Conservation (phyloP, 2,113 vertebrate species). For the Leptodactylus fuscus region DNA sequence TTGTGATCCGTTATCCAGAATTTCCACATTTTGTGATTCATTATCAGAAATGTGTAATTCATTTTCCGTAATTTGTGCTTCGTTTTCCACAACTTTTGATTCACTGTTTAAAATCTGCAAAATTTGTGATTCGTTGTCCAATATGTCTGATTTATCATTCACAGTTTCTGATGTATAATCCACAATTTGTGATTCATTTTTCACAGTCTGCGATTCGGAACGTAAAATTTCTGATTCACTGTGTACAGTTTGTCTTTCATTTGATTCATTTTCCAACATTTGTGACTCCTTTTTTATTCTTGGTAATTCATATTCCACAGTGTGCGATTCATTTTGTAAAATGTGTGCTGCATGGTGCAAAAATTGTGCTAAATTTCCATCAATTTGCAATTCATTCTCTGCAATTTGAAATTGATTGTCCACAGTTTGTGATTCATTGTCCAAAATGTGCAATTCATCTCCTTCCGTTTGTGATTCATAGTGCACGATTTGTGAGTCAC, state of each 20-base stretch:
- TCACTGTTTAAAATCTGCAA: no score
- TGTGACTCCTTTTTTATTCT: background rate
- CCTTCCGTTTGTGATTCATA: background rate
- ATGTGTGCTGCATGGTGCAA: no score
- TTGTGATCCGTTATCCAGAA: background rate
- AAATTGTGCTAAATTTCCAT: no score
- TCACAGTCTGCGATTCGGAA: no score
- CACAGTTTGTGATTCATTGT: background rate
- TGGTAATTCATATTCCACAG: background rate
- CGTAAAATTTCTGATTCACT: no score
- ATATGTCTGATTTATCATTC: background rate
- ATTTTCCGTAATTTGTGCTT: background rate
- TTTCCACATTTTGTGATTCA: background rate
- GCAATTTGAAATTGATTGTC: background rate
- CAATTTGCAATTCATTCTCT: background rate
- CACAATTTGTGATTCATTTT: no score
- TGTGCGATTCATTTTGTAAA: background rate
- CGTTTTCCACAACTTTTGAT: background rate
- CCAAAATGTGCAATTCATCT: background rate
- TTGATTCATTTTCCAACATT: background rate
- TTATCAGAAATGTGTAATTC: background rate
- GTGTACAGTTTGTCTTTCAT: background rate
- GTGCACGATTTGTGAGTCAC: background rate
- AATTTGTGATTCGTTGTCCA: background rate
- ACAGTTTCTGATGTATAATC: background rate